Evolutionary conservation across 2,797 vertebrate genomes (phyloP), one percentile per base, ranked within the genome.

Genomic region (Gephyroberyx darwinii): DNA sequence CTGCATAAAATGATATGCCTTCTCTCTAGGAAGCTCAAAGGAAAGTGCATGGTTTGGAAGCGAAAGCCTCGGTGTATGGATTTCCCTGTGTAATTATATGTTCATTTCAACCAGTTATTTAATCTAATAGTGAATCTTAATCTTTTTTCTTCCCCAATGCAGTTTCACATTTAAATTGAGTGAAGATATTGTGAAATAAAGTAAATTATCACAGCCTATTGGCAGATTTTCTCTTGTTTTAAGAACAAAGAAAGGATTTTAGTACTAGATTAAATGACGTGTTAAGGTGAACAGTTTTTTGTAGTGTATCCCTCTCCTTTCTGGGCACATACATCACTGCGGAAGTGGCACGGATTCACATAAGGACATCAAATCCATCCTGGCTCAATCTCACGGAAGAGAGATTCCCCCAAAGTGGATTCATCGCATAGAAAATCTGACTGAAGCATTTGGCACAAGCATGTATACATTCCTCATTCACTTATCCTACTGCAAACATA

Each of bases 391-490:
- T 72, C 43, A 71, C 41, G 47, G 65, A 71, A 61, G 43, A 58
- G 59, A 22, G 37, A 68, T 66, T 51, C 48, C 20, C n/a, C 19
- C 55, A 59, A 75, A 41, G 51, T 63, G 51, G 51, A 69, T 65
- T 71, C 10, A 30, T 8, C 33, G 4, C 14, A 67, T n/a, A 20
- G 48, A 69, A 71, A 47, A 26, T 26, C 20, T 22, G 61, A 57
- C 45, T 19, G 7, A 73, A 59, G 64, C 60, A 19, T 87, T 86
- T 84, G 78, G 75, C 75, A 77, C 65, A 56, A 80, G 54, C 77
- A 31, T 69, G 8, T 10, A 67, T 3, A 63, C 71, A 73, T 70
- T 71, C 68, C 22, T 66, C 57, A 57, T 19, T 50, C 47, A 3
- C 26, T 48, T 26, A 47, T 68, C 51, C 41, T 12, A 37, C 20